phyloP scores from a whole-genome alignment of 2,888 invertebrate genomes.

The Ptychoptera contaminata region DNA sequence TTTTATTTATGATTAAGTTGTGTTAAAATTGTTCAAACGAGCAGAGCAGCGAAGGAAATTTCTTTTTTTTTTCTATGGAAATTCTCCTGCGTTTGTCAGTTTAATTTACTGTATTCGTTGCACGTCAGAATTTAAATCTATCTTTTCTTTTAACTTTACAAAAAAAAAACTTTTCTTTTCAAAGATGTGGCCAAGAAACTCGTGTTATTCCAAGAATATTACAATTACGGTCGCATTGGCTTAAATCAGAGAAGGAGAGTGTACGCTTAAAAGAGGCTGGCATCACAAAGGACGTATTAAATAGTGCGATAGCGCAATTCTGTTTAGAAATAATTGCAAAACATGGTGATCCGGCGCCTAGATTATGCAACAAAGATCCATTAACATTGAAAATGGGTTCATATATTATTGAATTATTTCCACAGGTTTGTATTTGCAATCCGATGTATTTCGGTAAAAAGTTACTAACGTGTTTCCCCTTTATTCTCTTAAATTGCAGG shows the following conservation, averaged over 20 bases:
- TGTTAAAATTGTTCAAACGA: too few species aligned
- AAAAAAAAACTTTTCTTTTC: too few species aligned
- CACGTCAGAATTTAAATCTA: too few species aligned
- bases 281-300: slow-evolving; percentile 78
- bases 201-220: slow-evolving; percentile 92
- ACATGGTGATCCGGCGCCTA: slow-evolving; percentile 87
- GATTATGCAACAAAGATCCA: slow-evolving; percentile 98
- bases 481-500: slow-evolving; percentile 27
- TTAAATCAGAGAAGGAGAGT: slow-evolving; percentile 83
- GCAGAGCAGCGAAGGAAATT: too few species aligned
- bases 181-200: slow-evolving; percentile 94
- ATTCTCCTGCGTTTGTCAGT: too few species aligned
- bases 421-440: slow-evolving; percentile 40
- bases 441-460: neutral
- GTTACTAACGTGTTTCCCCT: neutral
- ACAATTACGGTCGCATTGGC: slow-evolving; percentile 91
- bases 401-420: slow-evolving; percentile 88
- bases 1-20: too few species aligned
- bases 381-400: slow-evolving; percentile 93
- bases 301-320: slow-evolving; percentile 92
- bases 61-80: too few species aligned
- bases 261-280: slow-evolving; percentile 86
- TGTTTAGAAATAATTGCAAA: slow-evolving; percentile 90
- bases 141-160: too few species aligned
- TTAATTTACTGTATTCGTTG: too few species aligned